Conservation (phyloP, 2,113 vertebrate genomes). For the Melanostigma gelatinosum region DNA sequence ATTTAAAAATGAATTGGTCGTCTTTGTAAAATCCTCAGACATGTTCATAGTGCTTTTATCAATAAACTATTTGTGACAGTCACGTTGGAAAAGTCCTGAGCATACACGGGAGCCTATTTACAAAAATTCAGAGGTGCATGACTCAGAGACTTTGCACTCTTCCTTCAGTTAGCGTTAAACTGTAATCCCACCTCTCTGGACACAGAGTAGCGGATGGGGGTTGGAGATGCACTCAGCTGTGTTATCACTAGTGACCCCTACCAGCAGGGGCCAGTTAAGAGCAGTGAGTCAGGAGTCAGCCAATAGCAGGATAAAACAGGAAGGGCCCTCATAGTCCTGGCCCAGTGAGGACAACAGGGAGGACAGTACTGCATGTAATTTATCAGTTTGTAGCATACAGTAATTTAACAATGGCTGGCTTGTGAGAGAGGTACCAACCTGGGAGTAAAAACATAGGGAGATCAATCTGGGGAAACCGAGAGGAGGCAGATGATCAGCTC, state of each 20-base stretch:
- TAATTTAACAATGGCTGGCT: not conserved
- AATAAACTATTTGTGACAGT: too few relatives aligned
- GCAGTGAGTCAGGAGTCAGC: too few relatives aligned
- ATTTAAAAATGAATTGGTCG: not conserved
- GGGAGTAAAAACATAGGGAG: slow-evolving; percentile 72
- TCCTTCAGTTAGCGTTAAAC: not conserved
- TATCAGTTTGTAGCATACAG: not conserved
- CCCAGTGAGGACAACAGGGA: too few relatives aligned
- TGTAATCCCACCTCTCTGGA: too few relatives aligned
- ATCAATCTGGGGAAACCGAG: slow-evolving; percentile 63
- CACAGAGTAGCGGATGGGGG: too few relatives aligned
- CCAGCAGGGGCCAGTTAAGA: too few relatives aligned
- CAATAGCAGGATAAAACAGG: too few relatives aligned
- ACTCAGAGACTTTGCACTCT: not conserved
- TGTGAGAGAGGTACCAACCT: slow-evolving; percentile 49
- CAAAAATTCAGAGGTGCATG: not conserved
- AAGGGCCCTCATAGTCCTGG: too few relatives aligned
- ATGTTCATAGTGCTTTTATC: not conserved
- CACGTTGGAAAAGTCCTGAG: too few relatives aligned
- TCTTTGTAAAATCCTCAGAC: not conserved
- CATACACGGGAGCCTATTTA: not conserved
- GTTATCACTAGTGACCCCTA: too few relatives aligned
- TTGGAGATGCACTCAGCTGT: too few relatives aligned
- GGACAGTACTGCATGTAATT: too few relatives aligned
- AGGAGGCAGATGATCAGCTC: slow-evolving; percentile 61